These are phyloP conservation scores for Rhopalosiphum nymphaeae DNA, from an alignment of 2,888 invertebrate species.

Conservation along the genomic window DNA sequence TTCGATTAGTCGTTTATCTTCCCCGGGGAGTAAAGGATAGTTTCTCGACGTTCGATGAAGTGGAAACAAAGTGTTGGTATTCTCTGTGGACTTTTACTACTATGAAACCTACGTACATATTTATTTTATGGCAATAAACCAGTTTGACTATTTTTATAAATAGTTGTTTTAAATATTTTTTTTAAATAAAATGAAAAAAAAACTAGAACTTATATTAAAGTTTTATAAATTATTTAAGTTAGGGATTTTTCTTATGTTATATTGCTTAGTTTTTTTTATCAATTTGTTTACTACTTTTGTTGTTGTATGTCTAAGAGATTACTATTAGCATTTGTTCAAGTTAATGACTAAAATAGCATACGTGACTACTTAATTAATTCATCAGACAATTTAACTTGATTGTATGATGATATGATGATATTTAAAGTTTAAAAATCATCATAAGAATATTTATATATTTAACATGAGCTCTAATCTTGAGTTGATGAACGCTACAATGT, in stretches of 20 bases:
- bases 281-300: not conserved
- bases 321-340: not conserved
- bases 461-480: not conserved
- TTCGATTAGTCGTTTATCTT: constrained; percentile 44
- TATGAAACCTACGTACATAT: not conserved
- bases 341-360: not conserved
- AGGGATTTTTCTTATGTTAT: not conserved
- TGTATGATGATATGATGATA: not conserved
- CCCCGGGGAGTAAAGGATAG: constrained; percentile 16
- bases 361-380: not conserved
- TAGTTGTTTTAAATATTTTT: not conserved
- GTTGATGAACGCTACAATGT: constrained; percentile 21
- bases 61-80: constrained; percentile 42
- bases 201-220: not conserved
- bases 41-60: constrained; percentile 34
- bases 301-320: not conserved
- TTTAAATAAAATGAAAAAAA: not conserved
- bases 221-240: not conserved
- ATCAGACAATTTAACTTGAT: not conserved
- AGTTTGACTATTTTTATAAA: constrained; percentile 7
- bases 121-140: constrained; percentile 16
- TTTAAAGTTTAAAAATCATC: not conserved
- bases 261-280: not conserved
- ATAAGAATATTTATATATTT: not conserved
- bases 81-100: constrained; percentile 42